phyloP scores from a whole-genome alignment of 2,888 invertebrate genomes.

The Ormia ochracea region DNA sequence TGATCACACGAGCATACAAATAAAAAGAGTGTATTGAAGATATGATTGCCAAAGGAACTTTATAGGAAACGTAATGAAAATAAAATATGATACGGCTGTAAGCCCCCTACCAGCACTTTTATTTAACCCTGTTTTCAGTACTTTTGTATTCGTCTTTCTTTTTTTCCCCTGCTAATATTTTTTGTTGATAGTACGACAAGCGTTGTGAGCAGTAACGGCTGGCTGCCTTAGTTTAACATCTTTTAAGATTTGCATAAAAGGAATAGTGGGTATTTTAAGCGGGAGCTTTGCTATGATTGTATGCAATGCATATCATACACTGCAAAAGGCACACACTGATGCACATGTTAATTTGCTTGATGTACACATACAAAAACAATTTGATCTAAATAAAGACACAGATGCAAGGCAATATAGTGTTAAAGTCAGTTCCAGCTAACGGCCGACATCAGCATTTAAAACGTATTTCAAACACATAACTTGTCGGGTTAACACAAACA shows the following conservation, averaged over 20 bases:
- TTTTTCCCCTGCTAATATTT: too few species aligned
- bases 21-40: conserved; percentile 6
- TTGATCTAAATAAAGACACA: conserved; percentile 4
- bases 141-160: background rate
- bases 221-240: conserved; percentile 33
- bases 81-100: conserved; percentile 30
- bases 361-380: conserved; percentile 2
- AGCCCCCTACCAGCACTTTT: conserved; percentile 31
- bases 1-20: background rate
- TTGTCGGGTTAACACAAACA: conserved; percentile 23
- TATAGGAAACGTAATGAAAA: background rate
- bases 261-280: conserved; percentile 19
- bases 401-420: background rate
- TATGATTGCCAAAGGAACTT: conserved; percentile 19
- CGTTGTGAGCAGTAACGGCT: conserved; percentile 9
- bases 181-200: background rate
- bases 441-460: conserved; percentile 47
- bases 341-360: background rate
- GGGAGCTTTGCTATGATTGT: conserved; percentile 42
- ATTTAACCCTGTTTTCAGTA: background rate
- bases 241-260: conserved; percentile 52
- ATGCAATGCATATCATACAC: background rate
- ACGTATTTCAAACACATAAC: conserved; percentile 55
- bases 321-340: background rate
- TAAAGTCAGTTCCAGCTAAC: conserved; percentile 27